Percentiles rank a stretch among this genome's conserved stretches.
Evolutionary conservation across 2,797 vertebrate species (phyloP).

Genomic region (Alfaro cultratus): DNA sequence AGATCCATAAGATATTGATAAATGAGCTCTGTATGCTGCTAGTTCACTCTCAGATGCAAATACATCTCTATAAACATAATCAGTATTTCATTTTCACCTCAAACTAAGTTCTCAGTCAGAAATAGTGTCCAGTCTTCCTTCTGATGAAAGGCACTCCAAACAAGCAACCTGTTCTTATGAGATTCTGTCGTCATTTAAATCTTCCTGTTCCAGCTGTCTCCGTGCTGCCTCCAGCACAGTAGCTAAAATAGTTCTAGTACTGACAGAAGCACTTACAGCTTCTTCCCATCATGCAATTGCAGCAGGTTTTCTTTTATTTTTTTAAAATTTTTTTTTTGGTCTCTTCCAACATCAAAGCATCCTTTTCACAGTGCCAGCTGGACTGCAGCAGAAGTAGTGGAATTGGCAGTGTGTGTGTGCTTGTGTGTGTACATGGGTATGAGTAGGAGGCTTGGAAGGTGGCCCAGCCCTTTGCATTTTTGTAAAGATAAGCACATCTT

Average conservation of each 20-base stretch:
- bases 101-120: constrained; percentile 5
- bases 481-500: constrained; percentile 59
- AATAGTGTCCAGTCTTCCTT: constrained; percentile 1
- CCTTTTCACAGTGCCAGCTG: constrained; percentile 63
- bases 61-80: constrained; percentile 5
- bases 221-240: constrained; percentile 46
- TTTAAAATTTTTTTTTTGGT: constrained; percentile 34
- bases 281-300: constrained; percentile 62
- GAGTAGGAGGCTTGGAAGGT: constrained; percentile 46
- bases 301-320: constrained; percentile 36
- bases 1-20: not conserved
- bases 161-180: not conserved
- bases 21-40: not conserved
- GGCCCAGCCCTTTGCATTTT: constrained; percentile 51
- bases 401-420: constrained; percentile 26
- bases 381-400: constrained; percentile 46
- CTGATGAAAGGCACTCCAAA: constrained; percentile 19
- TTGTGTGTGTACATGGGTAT: constrained; percentile 22
- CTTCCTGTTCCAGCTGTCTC: constrained; percentile 46
- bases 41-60: not conserved
- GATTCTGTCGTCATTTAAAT: constrained; percentile 27
- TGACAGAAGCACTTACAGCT: constrained; percentile 49
- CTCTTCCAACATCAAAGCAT: constrained; percentile 66
- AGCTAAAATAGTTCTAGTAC: constrained; percentile 56
- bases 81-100: constrained; percentile 15